Percentiles rank a stretch among this genome's conserved stretches.
These are phyloP conservation scores for Cyphomyrus discorhynchus DNA, from an alignment of 2,113 vertebrate species.

Conservation along the genomic window DNA sequence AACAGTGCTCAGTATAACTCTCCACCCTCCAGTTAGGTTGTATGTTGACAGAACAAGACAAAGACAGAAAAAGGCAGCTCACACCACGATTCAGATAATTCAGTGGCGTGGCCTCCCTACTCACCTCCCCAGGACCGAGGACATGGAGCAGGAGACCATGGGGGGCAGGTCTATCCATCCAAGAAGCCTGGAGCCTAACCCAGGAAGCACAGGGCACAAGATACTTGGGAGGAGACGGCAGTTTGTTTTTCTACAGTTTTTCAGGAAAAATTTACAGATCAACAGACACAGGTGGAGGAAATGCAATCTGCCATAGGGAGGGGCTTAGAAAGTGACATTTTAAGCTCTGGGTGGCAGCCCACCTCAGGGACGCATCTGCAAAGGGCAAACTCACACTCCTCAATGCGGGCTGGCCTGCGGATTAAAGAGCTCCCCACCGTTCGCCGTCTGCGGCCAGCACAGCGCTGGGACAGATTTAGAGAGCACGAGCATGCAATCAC, in stretches of 20 bases:
- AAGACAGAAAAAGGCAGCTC: background rate
- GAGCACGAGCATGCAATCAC: slow-evolving; percentile 5
- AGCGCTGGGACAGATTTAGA: slow-evolving; percentile 31
- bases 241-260: background rate
- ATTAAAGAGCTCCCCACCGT: slow-evolving; percentile 37
- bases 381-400: slow-evolving; percentile 15
- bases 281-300: background rate
- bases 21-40: background rate
- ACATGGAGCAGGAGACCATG: background rate
- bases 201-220: background rate
- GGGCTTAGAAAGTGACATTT: background rate
- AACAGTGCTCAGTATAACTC: background rate
- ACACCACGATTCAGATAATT: background rate
- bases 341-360: background rate
- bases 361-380: background rate
- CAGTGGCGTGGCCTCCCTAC: background rate
- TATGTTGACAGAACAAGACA: background rate
- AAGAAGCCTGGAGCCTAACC: background rate
- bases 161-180: background rate
- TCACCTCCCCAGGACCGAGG: background rate
- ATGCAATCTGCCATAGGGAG: background rate
- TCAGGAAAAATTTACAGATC: background rate
- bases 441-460: slow-evolving; percentile 24
- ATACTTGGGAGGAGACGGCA: background rate
- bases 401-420: slow-evolving; percentile 23